Percentiles rank a stretch among this genome's conserved stretches.
Conservation (phyloP, 2,888 invertebrate genomes). For the Tanypteryx hageni region DNA sequence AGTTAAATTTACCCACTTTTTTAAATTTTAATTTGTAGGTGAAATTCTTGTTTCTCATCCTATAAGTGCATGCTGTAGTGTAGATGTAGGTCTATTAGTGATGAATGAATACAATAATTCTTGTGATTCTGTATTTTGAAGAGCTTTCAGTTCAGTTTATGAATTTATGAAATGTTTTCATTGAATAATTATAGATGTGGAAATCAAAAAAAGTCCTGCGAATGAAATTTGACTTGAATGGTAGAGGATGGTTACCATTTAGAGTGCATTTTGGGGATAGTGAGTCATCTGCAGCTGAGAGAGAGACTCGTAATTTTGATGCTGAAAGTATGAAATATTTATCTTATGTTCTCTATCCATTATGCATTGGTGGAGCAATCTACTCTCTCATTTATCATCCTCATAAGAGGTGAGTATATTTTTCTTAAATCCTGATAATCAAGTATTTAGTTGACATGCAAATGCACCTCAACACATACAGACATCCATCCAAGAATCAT, state of each 20-base stretch:
- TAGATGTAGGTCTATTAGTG: too few relatives aligned
- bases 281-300: constrained; percentile 81
- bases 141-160: too few relatives aligned
- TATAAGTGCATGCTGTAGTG: too few relatives aligned
- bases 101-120: too few relatives aligned
- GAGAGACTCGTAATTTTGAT: constrained; percentile 90
- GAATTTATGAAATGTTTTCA: neutral
- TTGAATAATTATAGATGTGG: constrained; percentile 84
- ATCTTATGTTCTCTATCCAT: constrained; percentile 91
- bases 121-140: too few relatives aligned
- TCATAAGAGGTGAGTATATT: constrained; percentile 87
- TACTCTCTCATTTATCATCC: constrained; percentile 96
- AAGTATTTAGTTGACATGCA: neutral
- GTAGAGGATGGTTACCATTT: constrained; percentile 72
- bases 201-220: constrained; percentile 95
- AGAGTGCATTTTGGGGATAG: constrained; percentile 73
- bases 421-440: too few relatives aligned
- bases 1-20: too few relatives aligned
- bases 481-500: neutral
- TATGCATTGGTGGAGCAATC: constrained; percentile 90
- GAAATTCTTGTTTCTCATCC: too few relatives aligned
- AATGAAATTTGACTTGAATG: constrained; percentile 78
- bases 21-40: too few relatives aligned
- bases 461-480: neutral
- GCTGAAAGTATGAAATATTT: constrained; percentile 95